Percentiles rank a stretch among this genome's conserved stretches.
These are phyloP conservation scores for Anagyrus pseudococci DNA, from an alignment of 2,888 invertebrate genomes.

Conservation along the genomic window DNA sequence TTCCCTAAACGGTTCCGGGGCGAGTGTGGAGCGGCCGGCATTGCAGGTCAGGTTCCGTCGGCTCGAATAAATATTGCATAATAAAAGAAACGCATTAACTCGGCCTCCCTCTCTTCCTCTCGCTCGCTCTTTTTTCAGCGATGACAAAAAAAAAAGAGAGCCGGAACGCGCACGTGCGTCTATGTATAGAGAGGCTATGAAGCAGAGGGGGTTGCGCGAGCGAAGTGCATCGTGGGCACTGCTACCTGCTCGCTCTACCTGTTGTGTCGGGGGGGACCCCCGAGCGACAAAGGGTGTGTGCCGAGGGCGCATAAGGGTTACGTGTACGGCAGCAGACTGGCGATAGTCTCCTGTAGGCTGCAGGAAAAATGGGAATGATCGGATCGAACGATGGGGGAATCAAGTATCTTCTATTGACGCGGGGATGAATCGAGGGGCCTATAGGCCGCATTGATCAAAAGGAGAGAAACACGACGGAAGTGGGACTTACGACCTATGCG, in stretches of 20 bases:
- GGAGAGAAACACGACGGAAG: conserved; percentile 26
- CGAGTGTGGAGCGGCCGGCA: conserved; percentile 4
- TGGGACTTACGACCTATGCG: too few relatives aligned
- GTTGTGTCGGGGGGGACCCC: too few relatives aligned
- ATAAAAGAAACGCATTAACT: conserved; percentile 59
- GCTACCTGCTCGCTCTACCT: conserved; percentile 60
- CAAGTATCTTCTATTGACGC: conserved; percentile 53
- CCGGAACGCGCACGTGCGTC: conserved; percentile 1
- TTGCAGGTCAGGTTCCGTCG: conserved; percentile 47
- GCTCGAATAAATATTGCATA: conserved; percentile 54
- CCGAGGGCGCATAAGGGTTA: conserved; percentile 33
- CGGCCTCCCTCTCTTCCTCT: conserved; percentile 20
- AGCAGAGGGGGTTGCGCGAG: neutral
- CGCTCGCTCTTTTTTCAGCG: conserved; percentile 1
- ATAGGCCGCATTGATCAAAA: neutral
- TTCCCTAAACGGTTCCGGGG: conserved; percentile 59
- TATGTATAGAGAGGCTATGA: too few relatives aligned
- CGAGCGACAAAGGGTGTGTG: conserved; percentile 32
- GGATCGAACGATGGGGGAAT: conserved; percentile 50
- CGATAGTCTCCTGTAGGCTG: conserved; percentile 9
- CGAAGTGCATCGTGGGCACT: conserved; percentile 36
- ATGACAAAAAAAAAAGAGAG: conserved; percentile 15
- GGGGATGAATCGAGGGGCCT: too few relatives aligned
- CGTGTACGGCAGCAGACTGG: too few relatives aligned
- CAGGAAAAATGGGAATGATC: conserved; percentile 50